Evolutionary conservation across 2,113 vertebrate species (phyloP).

Genomic region (Eolophus roseicapilla): DNA sequence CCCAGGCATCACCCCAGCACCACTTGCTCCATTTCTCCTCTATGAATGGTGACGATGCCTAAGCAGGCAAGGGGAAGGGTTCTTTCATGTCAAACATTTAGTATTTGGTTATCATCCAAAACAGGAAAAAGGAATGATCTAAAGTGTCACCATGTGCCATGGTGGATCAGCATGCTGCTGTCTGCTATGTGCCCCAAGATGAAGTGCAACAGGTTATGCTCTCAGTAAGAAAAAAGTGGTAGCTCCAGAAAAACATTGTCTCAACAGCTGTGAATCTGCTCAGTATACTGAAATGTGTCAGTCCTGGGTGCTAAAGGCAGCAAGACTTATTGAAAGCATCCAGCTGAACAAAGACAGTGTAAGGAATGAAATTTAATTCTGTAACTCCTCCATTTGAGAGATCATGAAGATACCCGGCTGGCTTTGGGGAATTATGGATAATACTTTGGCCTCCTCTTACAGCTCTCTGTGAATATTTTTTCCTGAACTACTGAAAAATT

Average conservation of each 20-base stretch:
- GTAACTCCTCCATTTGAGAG: background rate
- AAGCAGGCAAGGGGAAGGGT: background rate
- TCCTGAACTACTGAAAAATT: background rate
- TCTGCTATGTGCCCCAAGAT: background rate
- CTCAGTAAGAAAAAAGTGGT: background rate
- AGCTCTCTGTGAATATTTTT: background rate
- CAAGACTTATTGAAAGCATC: background rate
- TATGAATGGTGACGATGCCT: background rate
- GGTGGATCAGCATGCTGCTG: background rate
- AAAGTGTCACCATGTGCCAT: background rate
- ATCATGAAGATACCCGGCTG: background rate
- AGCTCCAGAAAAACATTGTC: background rate
- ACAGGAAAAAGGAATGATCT: background rate
- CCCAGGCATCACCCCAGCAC: background rate
- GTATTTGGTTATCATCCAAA: background rate
- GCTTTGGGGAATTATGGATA: background rate
- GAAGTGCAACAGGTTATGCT: background rate
- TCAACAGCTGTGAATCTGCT: background rate
- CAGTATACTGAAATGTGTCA: background rate
- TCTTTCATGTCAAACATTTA: background rate
- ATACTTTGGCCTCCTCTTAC: background rate
- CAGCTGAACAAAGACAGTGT: background rate
- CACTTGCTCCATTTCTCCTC: background rate
- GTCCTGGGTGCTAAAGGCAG: background rate
- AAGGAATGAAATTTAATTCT: background rate